Base-by-base conservation (phyloP, 1,140 invertebrate genomes). In the Spodoptera frugiperda region DNA sequence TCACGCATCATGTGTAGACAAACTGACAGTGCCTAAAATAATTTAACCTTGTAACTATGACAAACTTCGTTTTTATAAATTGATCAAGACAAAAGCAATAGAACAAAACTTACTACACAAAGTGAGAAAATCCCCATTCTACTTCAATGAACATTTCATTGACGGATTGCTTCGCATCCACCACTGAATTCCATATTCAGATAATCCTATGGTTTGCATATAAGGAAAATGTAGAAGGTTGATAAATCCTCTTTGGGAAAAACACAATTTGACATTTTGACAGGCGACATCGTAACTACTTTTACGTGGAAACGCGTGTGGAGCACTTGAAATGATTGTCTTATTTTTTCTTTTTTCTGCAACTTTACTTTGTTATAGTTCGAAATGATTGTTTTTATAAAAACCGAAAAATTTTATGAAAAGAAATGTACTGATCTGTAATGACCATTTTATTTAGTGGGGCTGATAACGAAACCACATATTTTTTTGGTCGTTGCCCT, bases 201-300 rank as follows among this genome's bases (percentile, higher is more conserved):
- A 68, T 51, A 51, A 51, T 68, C 49, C 21, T 19, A 25, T 25
- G 12, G 39, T 17, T 9, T 25, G 4, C 44, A 49, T 67, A 49
- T 49, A 67, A 44, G 15, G 61, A 65, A 48, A 67, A 49, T 12
- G 9, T 21, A 25, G 9, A 48, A 49, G 33, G 19, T 49, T 67
- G 63, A 67, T 46, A 15, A 63, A 63, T 46, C 59, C 61, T 65
- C 44, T 65, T 65, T 25, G 11, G 4, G 44, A 44, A 51, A 17
- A 65, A 65, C 33, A 61, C 57, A 46, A 63, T 65, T 48, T 65
- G 61, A 44, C 11, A 65, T 48, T 65, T 65, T 65, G 61, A 65
- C 61, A 65, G 61, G 1, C 6, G 11, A 48, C 17, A 65, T 48
- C 39, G 49, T 48, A 10, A 6, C 33, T 39, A 65, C 10, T 21